Conservation (phyloP, 2,888 invertebrate species). For the Apodemia zela region DNA sequence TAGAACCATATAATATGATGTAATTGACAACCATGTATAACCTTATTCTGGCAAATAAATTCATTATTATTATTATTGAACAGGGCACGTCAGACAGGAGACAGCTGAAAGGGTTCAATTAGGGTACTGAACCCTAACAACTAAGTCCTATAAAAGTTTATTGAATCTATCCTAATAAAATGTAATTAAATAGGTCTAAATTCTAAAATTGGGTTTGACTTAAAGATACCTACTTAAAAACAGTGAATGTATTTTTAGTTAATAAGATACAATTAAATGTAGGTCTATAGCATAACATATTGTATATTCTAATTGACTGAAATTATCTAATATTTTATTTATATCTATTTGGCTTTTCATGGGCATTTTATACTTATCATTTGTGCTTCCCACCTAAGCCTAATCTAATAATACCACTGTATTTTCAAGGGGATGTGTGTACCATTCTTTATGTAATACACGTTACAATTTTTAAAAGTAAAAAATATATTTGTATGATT, state of each 20-base stretch:
- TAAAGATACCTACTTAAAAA: neutral
- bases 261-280: neutral
- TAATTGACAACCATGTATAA: no score
- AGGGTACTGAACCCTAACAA: no score
- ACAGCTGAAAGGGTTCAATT: no score
- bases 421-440: constrained; percentile 26
- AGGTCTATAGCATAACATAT: neutral
- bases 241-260: neutral
- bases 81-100: no score
- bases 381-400: constrained; percentile 19
- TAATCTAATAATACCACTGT: neutral
- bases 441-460: constrained; percentile 26
- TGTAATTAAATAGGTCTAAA: no score
- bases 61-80: no score
- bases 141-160: no score
- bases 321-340: constrained; percentile 1
- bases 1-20: no score
- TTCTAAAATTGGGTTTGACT: neutral
- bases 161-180: no score
- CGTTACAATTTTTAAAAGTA: constrained; percentile 22
- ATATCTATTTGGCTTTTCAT: constrained; percentile 7
- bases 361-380: constrained; percentile 18
- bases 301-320: constrained; percentile 16
- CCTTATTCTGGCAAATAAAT: no score
- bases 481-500: constrained; percentile 12